Percentiles rank a stretch among this genome's conserved stretches.
Evolutionary conservation across 2,797 vertebrate genomes (phyloP).

Genomic region (Brachyalestes nurse): DNA sequence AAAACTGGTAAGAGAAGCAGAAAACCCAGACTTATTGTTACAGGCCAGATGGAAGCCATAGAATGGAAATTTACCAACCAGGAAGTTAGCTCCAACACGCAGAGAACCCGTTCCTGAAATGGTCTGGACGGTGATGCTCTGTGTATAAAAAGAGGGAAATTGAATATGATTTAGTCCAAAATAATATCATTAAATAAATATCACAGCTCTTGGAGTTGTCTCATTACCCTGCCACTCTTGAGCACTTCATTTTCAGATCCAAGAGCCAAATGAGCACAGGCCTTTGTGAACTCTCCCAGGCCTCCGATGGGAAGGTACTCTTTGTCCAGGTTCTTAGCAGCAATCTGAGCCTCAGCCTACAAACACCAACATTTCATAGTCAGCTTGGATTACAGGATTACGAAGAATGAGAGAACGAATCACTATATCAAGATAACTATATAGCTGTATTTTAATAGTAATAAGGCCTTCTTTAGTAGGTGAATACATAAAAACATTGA

Average conservation of each 20-base stretch:
- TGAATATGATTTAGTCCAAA: slow-evolving; percentile 3
- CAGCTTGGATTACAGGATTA: background rate
- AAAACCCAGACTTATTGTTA: background rate
- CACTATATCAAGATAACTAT: background rate
- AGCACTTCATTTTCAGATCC: slow-evolving; percentile 89
- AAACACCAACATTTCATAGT: slow-evolving; percentile 6
- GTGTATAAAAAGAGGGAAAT: slow-evolving; percentile 22
- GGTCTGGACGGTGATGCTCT: slow-evolving; percentile 94
- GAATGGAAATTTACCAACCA: slow-evolving; percentile 79
- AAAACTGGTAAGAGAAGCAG: background rate
- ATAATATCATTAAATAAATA: background rate
- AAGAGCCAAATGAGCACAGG: slow-evolving; percentile 89
- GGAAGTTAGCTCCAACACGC: slow-evolving; percentile 89
- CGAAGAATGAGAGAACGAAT: background rate
- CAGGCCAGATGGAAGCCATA: background rate
- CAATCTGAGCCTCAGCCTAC: slow-evolving; percentile 91
- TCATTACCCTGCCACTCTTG: slow-evolving; percentile 89
- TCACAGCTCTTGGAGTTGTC: background rate
- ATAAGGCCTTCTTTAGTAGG: background rate
- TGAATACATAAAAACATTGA: background rate
- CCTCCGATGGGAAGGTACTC: slow-evolving; percentile 92
- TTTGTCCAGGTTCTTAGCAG: slow-evolving; percentile 93
- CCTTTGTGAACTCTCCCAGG: slow-evolving; percentile 88
- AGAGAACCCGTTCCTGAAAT: slow-evolving; percentile 98
- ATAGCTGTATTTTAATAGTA: background rate